Percentiles rank a stretch among this genome's conserved stretches.
Evolutionary conservation across 23 tunicate genomes (phyloP).

Genomic region (Halocynthia roretzi): DNA sequence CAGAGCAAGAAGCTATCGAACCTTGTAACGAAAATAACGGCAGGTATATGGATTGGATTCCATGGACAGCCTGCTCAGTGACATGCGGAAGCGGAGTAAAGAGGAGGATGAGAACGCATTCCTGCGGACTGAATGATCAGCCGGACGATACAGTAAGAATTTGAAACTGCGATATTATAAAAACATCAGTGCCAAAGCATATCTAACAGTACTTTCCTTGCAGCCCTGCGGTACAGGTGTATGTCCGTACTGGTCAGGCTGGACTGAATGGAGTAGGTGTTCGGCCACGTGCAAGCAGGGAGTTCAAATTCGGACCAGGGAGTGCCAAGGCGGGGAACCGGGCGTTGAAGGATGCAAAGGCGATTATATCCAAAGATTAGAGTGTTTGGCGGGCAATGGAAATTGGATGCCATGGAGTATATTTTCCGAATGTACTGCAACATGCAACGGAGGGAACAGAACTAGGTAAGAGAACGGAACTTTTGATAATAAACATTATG

Average conservation of each 20-base stretch:
- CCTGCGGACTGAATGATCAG: conserved; percentile 54
- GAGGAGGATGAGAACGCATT: conserved; percentile 39
- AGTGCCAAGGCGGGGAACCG: conserved; percentile 47
- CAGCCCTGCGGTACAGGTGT: conserved; percentile 39
- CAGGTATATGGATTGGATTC: conserved; percentile 46
- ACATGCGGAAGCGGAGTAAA: conserved; percentile 82
- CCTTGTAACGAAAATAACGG: conserved; percentile 51
- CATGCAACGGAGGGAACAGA: conserved; percentile 76
- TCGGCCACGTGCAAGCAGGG: conserved; percentile 77
- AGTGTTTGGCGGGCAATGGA: conserved; percentile 57
- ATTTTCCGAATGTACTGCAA: conserved; percentile 52
- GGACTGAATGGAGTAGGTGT: conserved; percentile 77
- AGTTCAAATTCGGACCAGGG: conserved; percentile 30
- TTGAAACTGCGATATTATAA: not conserved
- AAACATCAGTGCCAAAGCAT: not conserved
- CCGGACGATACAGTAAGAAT: conserved; percentile 6
- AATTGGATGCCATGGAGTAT: conserved; percentile 47
- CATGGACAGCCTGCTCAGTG: conserved; percentile 58
- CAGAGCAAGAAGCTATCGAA: conserved; percentile 33
- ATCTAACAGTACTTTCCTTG: not conserved
- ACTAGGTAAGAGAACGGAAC: conserved; percentile 4
- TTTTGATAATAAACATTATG: not conserved
- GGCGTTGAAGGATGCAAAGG: conserved; percentile 65
- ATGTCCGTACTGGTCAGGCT: conserved; percentile 86
- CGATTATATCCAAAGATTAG: conserved; percentile 11